These are phyloP conservation scores for Gallinago media DNA, from an alignment of 2,113 vertebrate species.

Conservation along the genomic window DNA sequence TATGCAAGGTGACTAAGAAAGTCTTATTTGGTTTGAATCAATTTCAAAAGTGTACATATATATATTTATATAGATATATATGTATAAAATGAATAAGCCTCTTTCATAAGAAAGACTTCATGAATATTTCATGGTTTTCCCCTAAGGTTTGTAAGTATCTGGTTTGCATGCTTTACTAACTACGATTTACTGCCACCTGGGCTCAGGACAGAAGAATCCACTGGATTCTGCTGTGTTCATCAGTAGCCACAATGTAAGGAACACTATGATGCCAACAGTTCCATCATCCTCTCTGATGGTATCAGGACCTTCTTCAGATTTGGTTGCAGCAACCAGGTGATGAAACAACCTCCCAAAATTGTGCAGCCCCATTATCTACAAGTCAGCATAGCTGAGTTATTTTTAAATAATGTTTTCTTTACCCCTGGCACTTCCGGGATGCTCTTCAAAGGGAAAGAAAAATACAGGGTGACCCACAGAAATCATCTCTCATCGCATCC, in stretches of 20 bases:
- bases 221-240: background rate
- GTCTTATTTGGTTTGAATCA: conserved; percentile 62
- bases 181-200: conserved; percentile 27
- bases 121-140: conserved; percentile 65
- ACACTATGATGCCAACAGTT: background rate
- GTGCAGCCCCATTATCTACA: background rate
- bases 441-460: conserved; percentile 16
- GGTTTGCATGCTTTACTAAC: conserved; percentile 7
- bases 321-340: background rate
- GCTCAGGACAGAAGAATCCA: background rate
- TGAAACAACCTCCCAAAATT: background rate
- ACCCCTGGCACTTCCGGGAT: background rate
- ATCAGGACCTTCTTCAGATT: background rate
- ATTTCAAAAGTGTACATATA: conserved; percentile 43
- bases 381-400: background rate
- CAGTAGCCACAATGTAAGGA: background rate
- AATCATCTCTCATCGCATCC: conserved; percentile 43
- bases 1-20: conserved; percentile 50
- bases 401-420: conserved; percentile 11
- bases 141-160: conserved; percentile 13
- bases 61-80: background rate
- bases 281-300: background rate
- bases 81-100: conserved; percentile 30
- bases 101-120: conserved; percentile 63
- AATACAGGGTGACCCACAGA: background rate